Evolutionary conservation across 1,140 invertebrate species (phyloP).

Genomic region (Bombus terrestris): DNA sequence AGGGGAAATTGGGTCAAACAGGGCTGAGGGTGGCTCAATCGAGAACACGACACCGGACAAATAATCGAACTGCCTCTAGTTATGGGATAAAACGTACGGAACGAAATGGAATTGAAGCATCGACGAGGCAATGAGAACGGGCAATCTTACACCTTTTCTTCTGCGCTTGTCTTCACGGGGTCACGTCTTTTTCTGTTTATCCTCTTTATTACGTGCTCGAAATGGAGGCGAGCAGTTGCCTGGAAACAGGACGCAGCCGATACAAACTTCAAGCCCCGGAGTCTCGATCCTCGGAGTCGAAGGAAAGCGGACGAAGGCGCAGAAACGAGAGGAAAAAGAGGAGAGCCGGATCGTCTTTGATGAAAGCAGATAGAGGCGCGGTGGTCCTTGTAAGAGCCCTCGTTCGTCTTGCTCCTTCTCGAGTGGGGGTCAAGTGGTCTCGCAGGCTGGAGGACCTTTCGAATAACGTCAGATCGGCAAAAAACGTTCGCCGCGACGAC

Average conservation of each 20-base stretch:
- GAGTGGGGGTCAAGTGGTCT: conserved; percentile 58
- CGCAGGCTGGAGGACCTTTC: conserved; percentile 56
- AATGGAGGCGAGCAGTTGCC: conserved; percentile 49
- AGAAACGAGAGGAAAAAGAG: neutral
- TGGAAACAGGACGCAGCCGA: conserved; percentile 65
- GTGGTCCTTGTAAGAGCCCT: conserved; percentile 47
- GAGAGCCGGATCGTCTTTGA: conserved; percentile 66
- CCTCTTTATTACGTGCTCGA: conserved; percentile 70
- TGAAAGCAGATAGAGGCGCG: conserved; percentile 63
- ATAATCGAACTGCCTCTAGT: conserved; percentile 57
- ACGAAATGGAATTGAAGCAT: conserved; percentile 12
- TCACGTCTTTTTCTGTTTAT: conserved; percentile 70
- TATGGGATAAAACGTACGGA: neutral
- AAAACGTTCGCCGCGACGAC: conserved; percentile 48
- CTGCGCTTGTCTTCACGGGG: conserved; percentile 39
- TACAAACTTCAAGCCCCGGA: conserved; percentile 12
- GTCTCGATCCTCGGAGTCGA: neutral
- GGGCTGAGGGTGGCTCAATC: conserved; percentile 55
- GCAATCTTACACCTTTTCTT: conserved; percentile 75
- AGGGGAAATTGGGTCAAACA: conserved; percentile 76
- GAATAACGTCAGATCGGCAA: conserved; percentile 67
- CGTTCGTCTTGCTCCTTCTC: conserved; percentile 56
- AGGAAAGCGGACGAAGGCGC: conserved; percentile 29
- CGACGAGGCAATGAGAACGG: conserved; percentile 65
- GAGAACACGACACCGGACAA: conserved; percentile 70